A percentile compares a stretch with the other conserved stretches of the same genome.
phyloP scores from a whole-genome alignment of 2,888 invertebrate genomes.

The Drosophila mayaguana region DNA sequence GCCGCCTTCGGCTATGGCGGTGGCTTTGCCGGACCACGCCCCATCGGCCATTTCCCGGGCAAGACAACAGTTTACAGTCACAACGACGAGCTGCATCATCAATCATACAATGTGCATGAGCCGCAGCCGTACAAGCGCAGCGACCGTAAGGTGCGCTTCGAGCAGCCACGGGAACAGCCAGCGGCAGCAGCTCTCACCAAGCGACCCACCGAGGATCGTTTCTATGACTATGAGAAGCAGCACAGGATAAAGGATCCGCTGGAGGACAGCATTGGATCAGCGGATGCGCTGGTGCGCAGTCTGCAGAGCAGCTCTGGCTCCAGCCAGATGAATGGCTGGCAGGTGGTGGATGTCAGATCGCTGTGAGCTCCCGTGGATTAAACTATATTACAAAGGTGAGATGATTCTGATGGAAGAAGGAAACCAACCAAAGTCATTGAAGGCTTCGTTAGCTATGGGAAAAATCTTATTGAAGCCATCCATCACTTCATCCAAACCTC shows the following conservation, averaged over 20 bases:
- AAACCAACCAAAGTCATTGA: background rate
- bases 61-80: slow-evolving; percentile 72
- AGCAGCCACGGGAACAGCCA: slow-evolving; percentile 70
- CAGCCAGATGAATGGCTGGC: slow-evolving; percentile 74
- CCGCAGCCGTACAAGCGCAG: slow-evolving; percentile 77
- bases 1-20: slow-evolving; percentile 52
- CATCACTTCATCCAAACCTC: background rate
- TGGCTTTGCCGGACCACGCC: slow-evolving; percentile 48
- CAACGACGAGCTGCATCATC: slow-evolving; percentile 77
- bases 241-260: slow-evolving; percentile 63
- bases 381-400: background rate
- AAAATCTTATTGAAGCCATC: background rate
- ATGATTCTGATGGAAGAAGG: background rate
- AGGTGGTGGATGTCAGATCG: slow-evolving; percentile 71
- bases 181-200: slow-evolving; percentile 32
- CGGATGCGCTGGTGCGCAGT: slow-evolving; percentile 49
- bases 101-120: slow-evolving; percentile 64
- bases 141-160: slow-evolving; percentile 81
- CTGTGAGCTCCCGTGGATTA: slow-evolving; percentile 31
- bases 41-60: slow-evolving; percentile 74
- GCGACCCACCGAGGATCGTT: slow-evolving; percentile 70
- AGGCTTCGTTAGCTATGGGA: background rate
- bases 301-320: slow-evolving; percentile 49
- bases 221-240: slow-evolving; percentile 84
- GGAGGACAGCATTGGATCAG: slow-evolving; percentile 47